Percentiles rank a stretch among this genome's conserved stretches.
Evolutionary conservation across 2,113 vertebrate species (phyloP).

Genomic region (Apodemus speciosus): DNA sequence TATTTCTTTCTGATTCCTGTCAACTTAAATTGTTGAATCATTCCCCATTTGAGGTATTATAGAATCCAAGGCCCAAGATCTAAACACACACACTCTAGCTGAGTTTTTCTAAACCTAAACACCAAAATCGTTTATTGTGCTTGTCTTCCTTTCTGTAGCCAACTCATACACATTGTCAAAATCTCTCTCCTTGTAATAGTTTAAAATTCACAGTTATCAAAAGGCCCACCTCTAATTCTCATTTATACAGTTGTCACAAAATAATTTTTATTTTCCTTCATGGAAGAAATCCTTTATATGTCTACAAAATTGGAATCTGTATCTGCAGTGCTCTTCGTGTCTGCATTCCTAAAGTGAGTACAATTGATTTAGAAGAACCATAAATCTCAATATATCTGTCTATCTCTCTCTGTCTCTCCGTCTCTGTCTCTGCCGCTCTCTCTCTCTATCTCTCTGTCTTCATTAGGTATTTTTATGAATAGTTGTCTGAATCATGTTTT

Average conservation of each 20-base stretch:
- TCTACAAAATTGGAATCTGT: conserved; percentile 67
- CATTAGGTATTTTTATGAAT: conserved; percentile 79
- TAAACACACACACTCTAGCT: not conserved
- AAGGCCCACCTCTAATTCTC: conserved; percentile 48
- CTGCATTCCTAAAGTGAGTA: conserved; percentile 77
- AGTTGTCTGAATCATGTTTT: conserved; percentile 70
- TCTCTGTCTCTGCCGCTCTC: too few relatives aligned
- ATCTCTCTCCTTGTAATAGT: conserved; percentile 4
- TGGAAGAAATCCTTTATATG: conserved; percentile 75
- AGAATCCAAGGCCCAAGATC: not conserved
- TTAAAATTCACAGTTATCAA: conserved; percentile 47
- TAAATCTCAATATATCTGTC: conserved; percentile 66
- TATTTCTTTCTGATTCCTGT: not conserved
- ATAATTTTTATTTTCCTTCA: conserved; percentile 79
- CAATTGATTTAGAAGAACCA: conserved; percentile 79
- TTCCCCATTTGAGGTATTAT: not conserved
- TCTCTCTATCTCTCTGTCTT: conserved; percentile 33
- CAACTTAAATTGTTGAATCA: not conserved
- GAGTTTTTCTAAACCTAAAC: not conserved
- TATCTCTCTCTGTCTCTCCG: too few relatives aligned
- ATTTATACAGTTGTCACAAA: conserved; percentile 66
- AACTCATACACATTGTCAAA: conserved; percentile 38
- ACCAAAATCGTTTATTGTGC: not conserved
- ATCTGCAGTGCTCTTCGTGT: conserved; percentile 72
- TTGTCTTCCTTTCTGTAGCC: conserved; percentile 24